Evolutionary conservation across 2,113 vertebrate genomes (phyloP).

Genomic region (Kryptolebias marmoratus): DNA sequence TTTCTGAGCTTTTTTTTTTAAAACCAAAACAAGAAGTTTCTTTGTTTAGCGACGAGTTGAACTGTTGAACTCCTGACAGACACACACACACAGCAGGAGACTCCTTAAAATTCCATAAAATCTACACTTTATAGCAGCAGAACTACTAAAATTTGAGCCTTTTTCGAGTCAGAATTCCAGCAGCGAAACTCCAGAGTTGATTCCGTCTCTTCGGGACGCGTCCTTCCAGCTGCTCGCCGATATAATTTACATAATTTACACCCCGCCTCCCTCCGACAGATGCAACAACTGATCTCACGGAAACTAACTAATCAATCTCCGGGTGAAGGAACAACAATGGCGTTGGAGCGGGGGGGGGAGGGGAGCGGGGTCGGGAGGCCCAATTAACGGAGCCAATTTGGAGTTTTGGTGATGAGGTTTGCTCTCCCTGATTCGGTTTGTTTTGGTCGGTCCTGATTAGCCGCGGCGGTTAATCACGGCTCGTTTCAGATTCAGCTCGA

Average conservation of each 20-base stretch:
- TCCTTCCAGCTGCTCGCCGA: slow-evolving; percentile 36
- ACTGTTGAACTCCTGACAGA: slow-evolving; percentile 1
- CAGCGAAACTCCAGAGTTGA: background rate
- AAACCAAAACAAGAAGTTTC: no score
- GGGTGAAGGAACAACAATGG: background rate
- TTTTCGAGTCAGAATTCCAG: background rate
- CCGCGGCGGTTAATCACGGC: slow-evolving; percentile 24
- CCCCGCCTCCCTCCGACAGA: slow-evolving; percentile 5
- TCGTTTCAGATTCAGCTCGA: slow-evolving; percentile 20
- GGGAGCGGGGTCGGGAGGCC: background rate
- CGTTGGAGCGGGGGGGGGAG: background rate
- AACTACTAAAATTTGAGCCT: no score
- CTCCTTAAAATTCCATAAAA: no score
- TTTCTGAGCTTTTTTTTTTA: no score
- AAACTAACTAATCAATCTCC: slow-evolving; percentile 46
- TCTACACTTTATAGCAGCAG: no score
- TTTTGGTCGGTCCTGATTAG: slow-evolving; percentile 28
- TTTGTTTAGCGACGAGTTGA: background rate
- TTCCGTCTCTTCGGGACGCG: background rate
- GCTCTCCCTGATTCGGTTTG: slow-evolving; percentile 32
- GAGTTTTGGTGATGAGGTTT: slow-evolving; percentile 32
- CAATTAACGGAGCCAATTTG: slow-evolving; percentile 44
- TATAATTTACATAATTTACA: slow-evolving; percentile 43
- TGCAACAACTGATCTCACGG: slow-evolving; percentile 16
- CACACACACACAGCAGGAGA: background rate